Conservation (phyloP, 2,888 invertebrate genomes). For the Pemphredon lugubris region DNA sequence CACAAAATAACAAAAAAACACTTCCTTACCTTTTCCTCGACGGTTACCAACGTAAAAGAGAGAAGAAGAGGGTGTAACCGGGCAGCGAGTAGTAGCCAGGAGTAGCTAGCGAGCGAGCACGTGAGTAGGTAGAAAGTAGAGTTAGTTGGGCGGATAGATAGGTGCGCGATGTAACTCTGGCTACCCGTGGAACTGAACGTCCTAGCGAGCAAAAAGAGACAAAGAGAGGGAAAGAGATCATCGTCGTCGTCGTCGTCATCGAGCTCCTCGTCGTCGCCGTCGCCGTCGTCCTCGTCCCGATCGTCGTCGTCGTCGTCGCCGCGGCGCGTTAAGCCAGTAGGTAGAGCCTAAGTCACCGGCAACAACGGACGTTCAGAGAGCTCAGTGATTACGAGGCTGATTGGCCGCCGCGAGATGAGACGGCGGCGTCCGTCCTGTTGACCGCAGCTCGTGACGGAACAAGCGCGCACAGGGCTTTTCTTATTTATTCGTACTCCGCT, state of each 20-base stretch:
- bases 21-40: neutral
- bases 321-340: conserved; percentile 63
- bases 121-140: conserved; percentile 15
- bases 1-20: too few species aligned
- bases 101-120: conserved; percentile 19
- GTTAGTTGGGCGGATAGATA: neutral
- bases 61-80: conserved; percentile 4
- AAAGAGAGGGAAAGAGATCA: conserved; percentile 16
- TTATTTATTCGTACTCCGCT: conserved; percentile 68
- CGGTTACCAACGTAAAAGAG: neutral
- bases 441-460: conserved; percentile 79
- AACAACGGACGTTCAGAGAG: conserved; percentile 73
- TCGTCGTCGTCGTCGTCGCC: conserved; percentile 41
- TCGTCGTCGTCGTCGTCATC: too few species aligned
- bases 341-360: conserved; percentile 62
- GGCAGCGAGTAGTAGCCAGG: conserved; percentile 24
- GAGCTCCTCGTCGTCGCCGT: conserved; percentile 39
- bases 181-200: too few species aligned
- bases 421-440: conserved; percentile 79
- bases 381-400: conserved; percentile 81
- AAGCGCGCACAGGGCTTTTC: conserved; percentile 70
- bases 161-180: conserved; percentile 11
- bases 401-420: conserved; percentile 81
- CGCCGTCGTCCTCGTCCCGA: conserved; percentile 21
- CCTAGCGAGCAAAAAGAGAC: too few species aligned